phyloP scores from a whole-genome alignment of 2,888 invertebrate genomes.

The Dromius quadrimaculatus region DNA sequence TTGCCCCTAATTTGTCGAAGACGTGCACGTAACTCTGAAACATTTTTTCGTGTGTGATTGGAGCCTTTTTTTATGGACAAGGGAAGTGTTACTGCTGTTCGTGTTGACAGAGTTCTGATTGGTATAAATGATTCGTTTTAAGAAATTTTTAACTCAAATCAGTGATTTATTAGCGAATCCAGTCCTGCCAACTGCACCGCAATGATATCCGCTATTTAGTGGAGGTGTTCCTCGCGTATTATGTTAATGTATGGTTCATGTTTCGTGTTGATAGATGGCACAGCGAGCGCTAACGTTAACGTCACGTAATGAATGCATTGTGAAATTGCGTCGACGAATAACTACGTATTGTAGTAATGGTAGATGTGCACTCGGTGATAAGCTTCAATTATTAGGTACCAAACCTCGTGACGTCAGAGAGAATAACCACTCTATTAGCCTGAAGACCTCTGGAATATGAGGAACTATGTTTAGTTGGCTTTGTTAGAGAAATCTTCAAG shows the following conservation, averaged over 20 bases:
- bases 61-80: too few relatives aligned
- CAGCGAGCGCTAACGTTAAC: constrained; percentile 25
- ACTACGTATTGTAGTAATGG: constrained; percentile 29
- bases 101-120: too few relatives aligned
- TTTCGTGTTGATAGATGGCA: constrained; percentile 48
- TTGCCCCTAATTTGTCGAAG: too few relatives aligned
- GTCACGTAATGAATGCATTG: constrained; percentile 48
- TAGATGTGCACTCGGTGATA: constrained; percentile 30
- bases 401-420: constrained; percentile 38
- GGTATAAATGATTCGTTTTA: too few relatives aligned
- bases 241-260: constrained; percentile 51
- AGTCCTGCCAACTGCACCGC: too few relatives aligned
- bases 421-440: constrained; percentile 25
- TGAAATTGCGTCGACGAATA: constrained; percentile 45
- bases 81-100: too few relatives aligned
- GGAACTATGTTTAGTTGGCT: too few relatives aligned
- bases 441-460: too few relatives aligned
- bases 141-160: too few relatives aligned
- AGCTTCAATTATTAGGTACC: constrained; percentile 42
- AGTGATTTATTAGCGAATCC: neutral
- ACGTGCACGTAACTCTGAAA: too few relatives aligned
- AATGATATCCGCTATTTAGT: constrained; percentile 24
- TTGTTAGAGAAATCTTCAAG: too few relatives aligned
- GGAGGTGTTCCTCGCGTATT: constrained; percentile 42
- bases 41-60: too few relatives aligned